Percentiles rank a stretch among this genome's conserved stretches.
These are phyloP conservation scores for Hydrophis major DNA, from an alignment of 2,797 vertebrate species.

Conservation along the genomic window DNA sequence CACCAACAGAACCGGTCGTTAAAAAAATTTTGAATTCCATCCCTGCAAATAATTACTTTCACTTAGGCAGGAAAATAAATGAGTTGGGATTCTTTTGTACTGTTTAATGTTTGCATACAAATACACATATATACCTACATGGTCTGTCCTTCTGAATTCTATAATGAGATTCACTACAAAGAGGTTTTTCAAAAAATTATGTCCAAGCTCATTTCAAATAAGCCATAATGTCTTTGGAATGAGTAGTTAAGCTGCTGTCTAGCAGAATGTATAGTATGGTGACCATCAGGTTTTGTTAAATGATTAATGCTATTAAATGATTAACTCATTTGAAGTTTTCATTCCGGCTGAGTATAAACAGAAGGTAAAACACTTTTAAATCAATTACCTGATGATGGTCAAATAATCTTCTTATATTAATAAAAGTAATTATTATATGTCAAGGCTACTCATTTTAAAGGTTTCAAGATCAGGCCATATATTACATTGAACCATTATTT, in stretches of 20 bases:
- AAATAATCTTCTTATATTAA: slow-evolving; percentile 69
- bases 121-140: neutral
- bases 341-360: slow-evolving; percentile 58
- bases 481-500: slow-evolving; percentile 36
- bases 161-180: slow-evolving; percentile 24
- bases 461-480: slow-evolving; percentile 60
- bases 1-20: no score
- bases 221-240: slow-evolving; percentile 20
- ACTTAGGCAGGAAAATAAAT: neutral
- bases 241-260: slow-evolving; percentile 32
- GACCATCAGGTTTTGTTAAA: slow-evolving; percentile 55
- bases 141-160: neutral
- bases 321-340: slow-evolving; percentile 53
- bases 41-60: neutral
- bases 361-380: slow-evolving; percentile 64
- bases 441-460: slow-evolving; percentile 61
- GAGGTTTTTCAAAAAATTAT: neutral
- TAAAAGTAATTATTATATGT: slow-evolving; percentile 63
- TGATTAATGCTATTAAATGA: slow-evolving; percentile 56
- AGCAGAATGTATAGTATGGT: slow-evolving; percentile 25
- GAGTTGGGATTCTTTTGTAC: neutral
- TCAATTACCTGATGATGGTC: slow-evolving; percentile 67
- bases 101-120: neutral
- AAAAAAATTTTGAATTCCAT: no score
- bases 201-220: slow-evolving; percentile 3